These are phyloP conservation scores for Escarpia spicata DNA, from an alignment of 2,888 invertebrate genomes.

Conservation along the genomic window DNA sequence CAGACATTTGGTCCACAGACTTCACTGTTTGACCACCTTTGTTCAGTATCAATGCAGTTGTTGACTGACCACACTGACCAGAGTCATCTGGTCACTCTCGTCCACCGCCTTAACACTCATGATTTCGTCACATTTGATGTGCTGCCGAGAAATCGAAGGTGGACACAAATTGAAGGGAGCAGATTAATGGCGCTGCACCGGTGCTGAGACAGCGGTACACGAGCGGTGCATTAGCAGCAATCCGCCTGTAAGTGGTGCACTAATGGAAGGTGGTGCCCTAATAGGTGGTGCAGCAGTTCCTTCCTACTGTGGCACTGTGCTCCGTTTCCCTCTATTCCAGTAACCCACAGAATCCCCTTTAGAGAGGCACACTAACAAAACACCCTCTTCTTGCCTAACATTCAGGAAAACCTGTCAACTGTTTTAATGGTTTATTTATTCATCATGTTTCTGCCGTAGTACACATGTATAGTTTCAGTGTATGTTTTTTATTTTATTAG, in stretches of 20 bases:
- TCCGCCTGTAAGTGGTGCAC: conserved; percentile 2
- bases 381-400: too few species aligned
- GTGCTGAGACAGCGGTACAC: neutral
- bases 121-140: neutral
- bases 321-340: neutral
- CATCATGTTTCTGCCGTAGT: too few species aligned
- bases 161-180: conserved; percentile 10
- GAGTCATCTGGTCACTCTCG: neutral
- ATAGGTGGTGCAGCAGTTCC: neutral
- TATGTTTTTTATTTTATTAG: too few species aligned
- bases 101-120: neutral
- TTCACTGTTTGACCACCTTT: neutral
- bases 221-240: conserved; percentile 10
- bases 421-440: too few species aligned
- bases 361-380: neutral
- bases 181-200: neutral
- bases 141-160: neutral
- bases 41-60: neutral
- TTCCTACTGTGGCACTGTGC: neutral
- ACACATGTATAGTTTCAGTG: too few species aligned
- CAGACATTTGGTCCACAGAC: neutral
- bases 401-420: too few species aligned
- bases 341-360: neutral
- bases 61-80: neutral
- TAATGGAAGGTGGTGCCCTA: neutral